These are phyloP conservation scores for Teinopalpus imperialis DNA, from an alignment of 2,888 invertebrate species.

Conservation along the genomic window DNA sequence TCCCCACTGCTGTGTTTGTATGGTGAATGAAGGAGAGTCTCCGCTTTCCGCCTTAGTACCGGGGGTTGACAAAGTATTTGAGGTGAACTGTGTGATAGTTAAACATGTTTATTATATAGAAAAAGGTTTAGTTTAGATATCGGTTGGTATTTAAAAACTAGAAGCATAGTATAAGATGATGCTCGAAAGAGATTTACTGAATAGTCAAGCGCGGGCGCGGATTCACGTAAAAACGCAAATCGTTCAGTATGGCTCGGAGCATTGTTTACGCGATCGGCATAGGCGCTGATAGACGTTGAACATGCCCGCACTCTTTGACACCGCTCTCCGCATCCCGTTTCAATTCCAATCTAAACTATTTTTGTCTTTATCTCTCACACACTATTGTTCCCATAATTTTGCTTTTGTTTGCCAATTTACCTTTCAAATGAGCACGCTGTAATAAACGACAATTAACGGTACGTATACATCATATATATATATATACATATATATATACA, in stretches of 20 bases:
- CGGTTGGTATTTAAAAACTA: neutral
- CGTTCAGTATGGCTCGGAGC: slow-evolving; percentile 42
- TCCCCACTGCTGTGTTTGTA: too few species aligned
- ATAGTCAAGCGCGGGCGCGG: slow-evolving; percentile 33
- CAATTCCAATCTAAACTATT: slow-evolving; percentile 52
- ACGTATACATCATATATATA: slow-evolving; percentile 12
- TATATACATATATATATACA: too few species aligned
- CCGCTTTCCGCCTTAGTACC: too few species aligned
- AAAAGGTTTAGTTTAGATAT: neutral
- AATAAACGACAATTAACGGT: slow-evolving; percentile 17
- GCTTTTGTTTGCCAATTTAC: slow-evolving; percentile 32
- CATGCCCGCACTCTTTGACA: slow-evolving; percentile 71
- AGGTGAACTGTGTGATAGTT: too few species aligned
- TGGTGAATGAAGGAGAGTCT: too few species aligned
- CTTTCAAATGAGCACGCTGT: slow-evolving; percentile 18
- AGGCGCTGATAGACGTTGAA: slow-evolving; percentile 64
- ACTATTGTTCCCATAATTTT: slow-evolving; percentile 41
- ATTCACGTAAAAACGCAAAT: slow-evolving; percentile 65
- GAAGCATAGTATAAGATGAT: neutral
- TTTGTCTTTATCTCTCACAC: slow-evolving; percentile 44
- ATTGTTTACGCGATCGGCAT: slow-evolving; percentile 67
- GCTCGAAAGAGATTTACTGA: neutral
- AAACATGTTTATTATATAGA: neutral
- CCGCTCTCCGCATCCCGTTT: slow-evolving; percentile 51
- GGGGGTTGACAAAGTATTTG: too few species aligned